Evolutionary conservation across 2,888 invertebrate genomes (phyloP).

Genomic region (Clanis bilineata): DNA sequence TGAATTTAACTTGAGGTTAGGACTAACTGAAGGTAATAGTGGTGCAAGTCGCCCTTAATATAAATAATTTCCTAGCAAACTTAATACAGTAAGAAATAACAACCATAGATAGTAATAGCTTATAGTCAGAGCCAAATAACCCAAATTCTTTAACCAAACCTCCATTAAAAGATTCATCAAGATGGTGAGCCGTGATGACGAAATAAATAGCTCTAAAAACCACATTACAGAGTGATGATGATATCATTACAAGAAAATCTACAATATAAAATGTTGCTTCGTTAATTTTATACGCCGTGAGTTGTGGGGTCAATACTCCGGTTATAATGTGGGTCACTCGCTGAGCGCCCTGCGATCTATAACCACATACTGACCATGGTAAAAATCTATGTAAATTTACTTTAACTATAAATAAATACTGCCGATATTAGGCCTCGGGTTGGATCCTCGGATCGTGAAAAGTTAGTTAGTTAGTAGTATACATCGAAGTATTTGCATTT

Average conservation of each 20-base stretch:
- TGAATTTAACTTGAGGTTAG: no score
- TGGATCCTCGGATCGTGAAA: no score
- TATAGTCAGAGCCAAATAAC: not conserved
- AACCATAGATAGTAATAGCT: not conserved
- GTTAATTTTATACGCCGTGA: slow-evolving; percentile 49
- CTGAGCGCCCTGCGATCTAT: slow-evolving; percentile 42
- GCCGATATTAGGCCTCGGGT: no score
- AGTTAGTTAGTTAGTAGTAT: no score
- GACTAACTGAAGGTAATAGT: no score
- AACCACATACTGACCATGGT: slow-evolving; percentile 21
- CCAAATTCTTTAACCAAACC: not conserved
- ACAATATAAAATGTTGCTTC: slow-evolving; percentile 51
- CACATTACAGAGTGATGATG: slow-evolving; percentile 17
- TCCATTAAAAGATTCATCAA: not conserved
- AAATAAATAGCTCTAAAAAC: slow-evolving; percentile 15
- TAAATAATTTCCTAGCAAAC: no score
- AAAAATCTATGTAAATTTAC: no score
- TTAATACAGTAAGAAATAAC: no score
- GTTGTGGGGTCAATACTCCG: slow-evolving; percentile 61
- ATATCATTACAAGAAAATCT: slow-evolving; percentile 27
- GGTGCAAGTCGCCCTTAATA: no score
- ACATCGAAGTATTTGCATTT: no score
- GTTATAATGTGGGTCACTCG: slow-evolving; percentile 55
- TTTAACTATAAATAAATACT: slow-evolving; percentile 6
- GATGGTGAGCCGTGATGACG: not conserved